Base-by-base conservation (phyloP, 2,113 vertebrate species). In the Lutjanus erythropterus region DNA sequence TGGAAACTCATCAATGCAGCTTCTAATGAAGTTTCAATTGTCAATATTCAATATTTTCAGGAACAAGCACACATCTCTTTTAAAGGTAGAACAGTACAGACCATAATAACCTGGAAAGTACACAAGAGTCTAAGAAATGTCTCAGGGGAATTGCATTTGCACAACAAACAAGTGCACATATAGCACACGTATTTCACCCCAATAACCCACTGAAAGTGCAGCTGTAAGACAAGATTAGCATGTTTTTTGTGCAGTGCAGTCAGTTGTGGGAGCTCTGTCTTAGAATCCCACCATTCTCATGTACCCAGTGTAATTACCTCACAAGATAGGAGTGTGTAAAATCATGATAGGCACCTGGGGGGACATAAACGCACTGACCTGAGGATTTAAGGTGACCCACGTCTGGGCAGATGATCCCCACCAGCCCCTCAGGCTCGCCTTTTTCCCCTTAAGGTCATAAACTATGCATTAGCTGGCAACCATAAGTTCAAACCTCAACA, bases 321-420 rank as follows among this genome's bases (percentile, higher is more conserved):
- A 76, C 19, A 70, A 83, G 59, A 91, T 37, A 81, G 79, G 55
- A 81, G 71, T 83, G 84, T 89, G 86, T 91, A 89, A 86, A 91
- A 76, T 69, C 35, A 21, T 39, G 53, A 91, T 73, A 55, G 84
- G n/a, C 58, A 65, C 68, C 86, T 44, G 47, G 88, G 88, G 89
- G 53, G 53, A 42, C 77, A 85, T 93, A 91, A 92, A 74, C 33
- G 41, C n/a, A 27, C 67, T 80, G 84, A 93, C 87, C 72, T 81
- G 71, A 81, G 74, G 79, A 88, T 89, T 91, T 88, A 87, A 80
- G 86, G 56, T 83, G 81, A 87, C 78, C 74, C 77, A 73, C 16
- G 44, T 88, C 84, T 71, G 82, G 75, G 73, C 64, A 73, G 86
- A 84, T 39, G 67, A 87, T 78, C 77, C 71, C 68, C 61, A 39